A percentile compares a stretch with the other conserved stretches of the same genome.
phyloP scores from a whole-genome alignment of 2,888 invertebrate genomes.

The Torymus auratus region DNA sequence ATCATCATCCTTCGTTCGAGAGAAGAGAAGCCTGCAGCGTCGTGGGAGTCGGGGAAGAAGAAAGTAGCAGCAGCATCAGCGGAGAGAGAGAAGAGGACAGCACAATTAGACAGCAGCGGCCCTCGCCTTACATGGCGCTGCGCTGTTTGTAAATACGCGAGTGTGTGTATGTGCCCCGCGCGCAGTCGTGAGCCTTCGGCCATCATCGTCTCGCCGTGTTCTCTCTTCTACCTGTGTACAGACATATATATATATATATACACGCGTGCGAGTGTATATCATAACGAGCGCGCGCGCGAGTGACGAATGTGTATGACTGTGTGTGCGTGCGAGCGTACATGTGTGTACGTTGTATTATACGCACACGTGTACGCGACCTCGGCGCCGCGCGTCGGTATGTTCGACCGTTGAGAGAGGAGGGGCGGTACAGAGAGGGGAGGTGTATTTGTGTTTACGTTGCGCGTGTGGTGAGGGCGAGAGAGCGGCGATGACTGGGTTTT shows the following conservation, averaged over 20 bases:
- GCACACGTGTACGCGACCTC: not conserved
- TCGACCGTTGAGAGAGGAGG: not conserved
- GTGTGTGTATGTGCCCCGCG: not conserved
- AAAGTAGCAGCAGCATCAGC: not conserved
- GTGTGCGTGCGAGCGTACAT: slow-evolving; percentile 6
- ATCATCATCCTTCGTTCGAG: not conserved
- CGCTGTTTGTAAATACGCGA: slow-evolving; percentile 73
- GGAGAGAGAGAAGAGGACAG: not conserved
- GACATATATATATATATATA: slow-evolving; percentile 4
- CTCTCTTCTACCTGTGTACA: slow-evolving; percentile 1
- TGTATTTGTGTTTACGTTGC: slow-evolving; percentile 48
- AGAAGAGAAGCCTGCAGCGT: not conserved
- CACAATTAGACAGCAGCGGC: slow-evolving; percentile 20
- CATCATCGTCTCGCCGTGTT: slow-evolving; percentile 61
- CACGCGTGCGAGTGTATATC: too few relatives aligned
- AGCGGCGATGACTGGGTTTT: slow-evolving; percentile 48
- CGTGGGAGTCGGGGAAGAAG: not conserved
- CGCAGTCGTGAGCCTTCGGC: slow-evolving; percentile 66
- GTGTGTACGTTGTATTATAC: not conserved
- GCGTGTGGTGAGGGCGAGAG: slow-evolving; percentile 4
- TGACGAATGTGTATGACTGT: slow-evolving; percentile 13
- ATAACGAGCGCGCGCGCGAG: not conserved
- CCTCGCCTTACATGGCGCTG: slow-evolving; percentile 68
- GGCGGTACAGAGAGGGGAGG: not conserved
- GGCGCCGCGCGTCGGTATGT: not conserved